Evolutionary conservation across 2,888 invertebrate genomes (phyloP), one percentile per base, ranked within the genome.

Genomic region (Achlya flavicornis): DNA sequence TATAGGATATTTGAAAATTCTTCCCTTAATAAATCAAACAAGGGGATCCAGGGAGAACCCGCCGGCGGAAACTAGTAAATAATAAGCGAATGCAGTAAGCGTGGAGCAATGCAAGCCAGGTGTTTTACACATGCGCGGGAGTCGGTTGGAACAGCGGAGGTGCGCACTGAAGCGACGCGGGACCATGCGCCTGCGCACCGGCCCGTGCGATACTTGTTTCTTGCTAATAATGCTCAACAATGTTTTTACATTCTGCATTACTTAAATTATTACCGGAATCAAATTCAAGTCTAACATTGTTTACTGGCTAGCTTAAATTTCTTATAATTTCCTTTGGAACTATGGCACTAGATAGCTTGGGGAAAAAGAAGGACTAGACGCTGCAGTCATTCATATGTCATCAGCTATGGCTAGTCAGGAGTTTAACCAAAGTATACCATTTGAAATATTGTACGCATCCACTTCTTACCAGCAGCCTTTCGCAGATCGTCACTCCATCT

Each of bases 201-300:
- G 76, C 80, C 83, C 70, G 83, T 83, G 83, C 77, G 63, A 76
- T 83, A 83, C 81, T 79, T 75, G 74, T 43, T 53, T 53, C 53
- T 53, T 53, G 53, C 19, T 10, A 53, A 53, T 19, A 53, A 7
- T 53, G 19, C 53, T 8, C 8, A 53, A 53, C 19, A 19, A 16
- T 10, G 19, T 16, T 19, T 53, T 53, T 46, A 11, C 26, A 26
- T 26, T 8, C 10, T 11, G 10, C 14, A 38, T 3, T 38, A 10
- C 38, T 38, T 38, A 10, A 38, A 41, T 12, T 12, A 41, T 38
- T 38, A 12, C 2, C n/a, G 46, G n/a, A 6, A 0, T 46, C 1
- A n/a, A 5, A 7, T 1, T 46, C 46, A 46, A 2, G 46, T 46
- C 46, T n/a, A 14, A 11, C 1, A 43, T 14, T 3, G 4, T 43